Conservation (phyloP, 2,888 invertebrate genomes). For the Entomobrya proxima region DNA sequence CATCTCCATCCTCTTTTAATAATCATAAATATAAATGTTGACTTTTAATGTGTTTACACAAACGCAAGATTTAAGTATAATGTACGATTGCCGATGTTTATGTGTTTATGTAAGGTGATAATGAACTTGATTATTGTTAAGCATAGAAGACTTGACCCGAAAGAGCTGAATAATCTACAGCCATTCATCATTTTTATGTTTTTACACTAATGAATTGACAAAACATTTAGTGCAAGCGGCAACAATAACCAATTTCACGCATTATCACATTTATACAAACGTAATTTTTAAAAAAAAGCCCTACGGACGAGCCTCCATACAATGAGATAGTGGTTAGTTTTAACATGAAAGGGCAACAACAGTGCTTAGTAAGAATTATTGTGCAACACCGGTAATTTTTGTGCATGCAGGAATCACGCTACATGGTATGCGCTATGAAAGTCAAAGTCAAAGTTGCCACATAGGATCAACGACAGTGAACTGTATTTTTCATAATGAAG, state of each 20-base stretch:
- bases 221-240: too few species aligned
- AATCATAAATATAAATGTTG: not conserved
- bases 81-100: too few species aligned
- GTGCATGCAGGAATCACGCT: constrained; percentile 37
- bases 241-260: too few species aligned
- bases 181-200: too few species aligned
- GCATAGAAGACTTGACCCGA: not conserved
- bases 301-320: not conserved
- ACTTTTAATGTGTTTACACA: too few species aligned
- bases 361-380: not conserved
- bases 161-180: not conserved
- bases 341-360: not conserved
- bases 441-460: constrained; percentile 38
- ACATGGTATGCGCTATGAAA: constrained; percentile 25
- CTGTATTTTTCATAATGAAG: not conserved
- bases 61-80: too few species aligned
- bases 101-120: too few species aligned
- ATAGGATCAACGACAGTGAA: not conserved
- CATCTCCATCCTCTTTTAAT: not conserved
- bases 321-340: not conserved
- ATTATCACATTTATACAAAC: too few species aligned
- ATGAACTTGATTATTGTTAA: not conserved
- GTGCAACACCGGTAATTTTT: constrained; percentile 27
- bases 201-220: too few species aligned
- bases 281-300: not conserved